Conservation (phyloP, 2,113 vertebrate species). For the Neotoma lepida region DNA sequence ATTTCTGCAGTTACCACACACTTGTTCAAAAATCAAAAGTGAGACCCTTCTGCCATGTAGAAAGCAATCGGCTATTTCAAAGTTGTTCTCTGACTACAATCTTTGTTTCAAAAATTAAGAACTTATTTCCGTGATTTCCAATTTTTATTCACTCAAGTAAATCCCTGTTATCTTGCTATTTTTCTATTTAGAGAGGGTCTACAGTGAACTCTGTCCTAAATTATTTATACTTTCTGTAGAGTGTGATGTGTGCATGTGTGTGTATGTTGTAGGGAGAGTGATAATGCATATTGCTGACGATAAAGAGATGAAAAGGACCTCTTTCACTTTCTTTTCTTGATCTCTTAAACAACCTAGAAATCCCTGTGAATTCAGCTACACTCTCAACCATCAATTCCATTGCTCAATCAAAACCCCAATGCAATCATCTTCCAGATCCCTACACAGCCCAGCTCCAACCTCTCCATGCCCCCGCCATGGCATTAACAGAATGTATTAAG, state of each 20-base stretch:
- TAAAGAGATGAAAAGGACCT: not conserved
- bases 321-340: conserved; percentile 35
- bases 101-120: not conserved
- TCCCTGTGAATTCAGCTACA: not conserved
- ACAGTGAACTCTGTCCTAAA: not conserved
- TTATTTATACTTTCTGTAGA: not conserved
- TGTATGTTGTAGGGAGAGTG: not conserved
- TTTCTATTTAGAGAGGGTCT: not conserved
- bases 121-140: not conserved
- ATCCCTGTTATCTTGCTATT: not conserved
- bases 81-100: not conserved
- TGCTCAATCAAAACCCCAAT: conserved; percentile 26
- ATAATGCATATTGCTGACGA: not conserved
- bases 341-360: conserved; percentile 43
- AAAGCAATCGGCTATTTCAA: not conserved
- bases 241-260: not conserved
- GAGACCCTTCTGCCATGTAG: not conserved
- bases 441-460: not conserved
- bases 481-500: conserved; percentile 70
- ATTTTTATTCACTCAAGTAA: not conserved
- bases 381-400: conserved; percentile 35
- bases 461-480: not conserved
- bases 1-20: not conserved
- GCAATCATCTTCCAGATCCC: conserved; percentile 17
- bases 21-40: not conserved